phyloP scores from a whole-genome alignment of 2,797 vertebrate species.

The Sebastolobus alascanus region DNA sequence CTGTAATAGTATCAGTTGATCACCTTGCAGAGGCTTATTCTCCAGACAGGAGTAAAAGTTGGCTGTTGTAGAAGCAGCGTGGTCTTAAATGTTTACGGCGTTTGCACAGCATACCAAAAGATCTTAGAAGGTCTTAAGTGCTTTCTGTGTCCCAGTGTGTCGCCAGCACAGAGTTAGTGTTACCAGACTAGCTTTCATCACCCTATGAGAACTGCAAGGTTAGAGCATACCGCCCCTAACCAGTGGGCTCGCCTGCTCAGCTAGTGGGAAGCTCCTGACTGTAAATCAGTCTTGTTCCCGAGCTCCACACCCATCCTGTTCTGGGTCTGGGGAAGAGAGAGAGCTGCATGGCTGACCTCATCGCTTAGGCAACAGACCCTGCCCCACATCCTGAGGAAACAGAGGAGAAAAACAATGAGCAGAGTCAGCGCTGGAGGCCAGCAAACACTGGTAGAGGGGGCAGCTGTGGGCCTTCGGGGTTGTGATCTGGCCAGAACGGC shows the following conservation, averaged over 20 bases:
- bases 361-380: conserved; percentile 80
- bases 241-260: conserved; percentile 49
- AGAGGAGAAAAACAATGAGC: conserved; percentile 78
- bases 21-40: conserved; percentile 37
- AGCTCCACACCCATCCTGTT: conserved; percentile 84
- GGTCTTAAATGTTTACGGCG: conserved; percentile 68
- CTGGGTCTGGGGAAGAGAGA: conserved; percentile 72
- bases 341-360: conserved; percentile 80
- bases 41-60: conserved; percentile 26
- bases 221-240: conserved; percentile 66
- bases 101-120: conserved; percentile 67
- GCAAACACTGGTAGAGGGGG: conserved; percentile 32
- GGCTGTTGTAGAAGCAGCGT: conserved; percentile 29
- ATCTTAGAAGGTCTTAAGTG: conserved; percentile 67
- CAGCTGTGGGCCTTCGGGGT: conserved; percentile 31
- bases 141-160: conserved; percentile 63
- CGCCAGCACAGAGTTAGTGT: conserved; percentile 70
- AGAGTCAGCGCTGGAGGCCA: conserved; percentile 63
- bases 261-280: conserved; percentile 65
- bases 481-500: conserved; percentile 33
- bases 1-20: conserved; percentile 37
- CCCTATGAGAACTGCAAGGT: conserved; percentile 57
- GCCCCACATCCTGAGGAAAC: conserved; percentile 86
- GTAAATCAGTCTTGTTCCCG: conserved; percentile 78
- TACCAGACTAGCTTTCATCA: conserved; percentile 76